Evolutionary conservation across 2,113 vertebrate genomes (phyloP), one percentile per base, ranked within the genome.

Genomic region (Meleagris gallopavo): DNA sequence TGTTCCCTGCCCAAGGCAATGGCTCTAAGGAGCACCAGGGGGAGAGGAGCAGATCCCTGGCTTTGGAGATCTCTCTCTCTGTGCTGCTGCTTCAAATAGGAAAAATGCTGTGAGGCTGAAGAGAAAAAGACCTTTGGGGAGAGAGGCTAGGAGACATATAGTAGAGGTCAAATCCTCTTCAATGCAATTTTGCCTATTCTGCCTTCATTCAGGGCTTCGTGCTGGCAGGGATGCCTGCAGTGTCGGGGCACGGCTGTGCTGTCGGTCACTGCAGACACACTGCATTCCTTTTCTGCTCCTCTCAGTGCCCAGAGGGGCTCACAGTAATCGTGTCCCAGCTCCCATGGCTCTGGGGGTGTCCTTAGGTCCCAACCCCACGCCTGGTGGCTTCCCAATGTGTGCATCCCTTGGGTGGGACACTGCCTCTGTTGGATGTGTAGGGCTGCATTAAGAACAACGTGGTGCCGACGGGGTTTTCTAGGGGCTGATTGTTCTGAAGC

Each of bases 401-500:
- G 52, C 52, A 30, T 84, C 34, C 70, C 61, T n/a, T 50, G 4
- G 9, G 29, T 40, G 66, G 78, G 61, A 38, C 2, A 0, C 54
- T 55, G 76, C 86, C 72, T 87, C 15, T 78, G 55, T 38, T 54
- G 66, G 54, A 36, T 5, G 21, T 54, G 70, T 54, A 91, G 89
- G 62, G 65, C 85, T 64, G 45, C 38, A 3, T 48, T 64, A 48
- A 60, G 74, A 66, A 20, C 60, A 88, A 11, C 36, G 2, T 16
- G 2, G 25, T 32, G 69, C 29, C 3, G 20, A 30, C 3, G 40
- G 55, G 4, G 6, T 61, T 52, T 36, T 77, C 66, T 6, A 32
- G 75, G 76, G 89, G 58, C 78, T 13, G 92, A 94, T 97, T 96
- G 96, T 97, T 97, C 73, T 89, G 96, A 83, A 94, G 96, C 90